Evolutionary conservation across 2,113 vertebrate species (phyloP).

Genomic region (Ageneiosus marmoratus): DNA sequence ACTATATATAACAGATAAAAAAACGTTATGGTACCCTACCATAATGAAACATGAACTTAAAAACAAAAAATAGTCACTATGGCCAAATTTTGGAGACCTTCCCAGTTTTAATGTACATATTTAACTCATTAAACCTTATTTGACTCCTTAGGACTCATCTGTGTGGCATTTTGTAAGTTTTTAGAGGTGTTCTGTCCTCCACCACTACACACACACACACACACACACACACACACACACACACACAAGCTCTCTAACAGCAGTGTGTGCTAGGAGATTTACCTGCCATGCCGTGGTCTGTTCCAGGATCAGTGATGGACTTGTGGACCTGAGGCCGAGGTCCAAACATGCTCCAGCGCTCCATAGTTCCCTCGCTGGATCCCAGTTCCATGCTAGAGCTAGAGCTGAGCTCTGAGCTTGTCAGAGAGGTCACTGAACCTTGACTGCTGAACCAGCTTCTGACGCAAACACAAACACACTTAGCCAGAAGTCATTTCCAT

Average conservation of each 20-base stretch:
- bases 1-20: no score
- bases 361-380: conserved; percentile 74
- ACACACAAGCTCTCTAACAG: background rate
- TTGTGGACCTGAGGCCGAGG: conserved; percentile 82
- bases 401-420: conserved; percentile 68
- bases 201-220: no score
- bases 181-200: no score
- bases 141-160: no score
- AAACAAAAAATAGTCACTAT: no score
- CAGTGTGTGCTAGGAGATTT: background rate
- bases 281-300: conserved; percentile 68
- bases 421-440: conserved; percentile 73
- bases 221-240: no score
- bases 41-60: no score
- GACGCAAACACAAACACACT: conserved; percentile 35
- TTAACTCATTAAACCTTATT: no score
- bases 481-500: background rate
- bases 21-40: no score
- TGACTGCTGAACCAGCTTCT: conserved; percentile 86
- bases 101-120: no score
- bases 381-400: conserved; percentile 70
- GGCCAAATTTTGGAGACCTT: no score
- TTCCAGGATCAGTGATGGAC: conserved; percentile 84
- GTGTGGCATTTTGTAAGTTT: no score
- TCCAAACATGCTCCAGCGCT: conserved; percentile 89